Conservation (phyloP, 2,888 invertebrate genomes). For the Patella pellucida region DNA sequence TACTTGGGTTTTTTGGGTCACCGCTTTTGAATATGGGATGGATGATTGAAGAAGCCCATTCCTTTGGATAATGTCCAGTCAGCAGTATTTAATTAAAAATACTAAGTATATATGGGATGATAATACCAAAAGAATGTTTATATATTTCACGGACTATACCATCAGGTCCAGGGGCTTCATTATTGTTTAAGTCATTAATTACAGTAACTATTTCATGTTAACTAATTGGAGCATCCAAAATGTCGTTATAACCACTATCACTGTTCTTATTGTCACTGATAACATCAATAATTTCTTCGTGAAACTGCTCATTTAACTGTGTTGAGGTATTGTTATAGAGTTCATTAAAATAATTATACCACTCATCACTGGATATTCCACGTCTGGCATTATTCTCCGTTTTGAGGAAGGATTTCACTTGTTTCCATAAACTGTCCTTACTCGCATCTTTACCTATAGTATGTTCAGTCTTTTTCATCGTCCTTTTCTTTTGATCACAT, state of each 20-base stretch:
- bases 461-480: not conserved
- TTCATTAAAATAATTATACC: not conserved
- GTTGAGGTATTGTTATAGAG: not conserved
- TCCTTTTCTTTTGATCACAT: not conserved
- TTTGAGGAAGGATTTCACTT: not conserved
- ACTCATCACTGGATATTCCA: not conserved
- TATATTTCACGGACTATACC: conserved; percentile 23
- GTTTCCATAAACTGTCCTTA: not conserved
- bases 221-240: not conserved
- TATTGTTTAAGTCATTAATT: not conserved
- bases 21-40: conserved; percentile 8
- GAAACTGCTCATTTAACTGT: not conserved
- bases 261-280: not conserved
- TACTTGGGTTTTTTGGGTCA: not conserved
- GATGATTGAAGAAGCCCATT: not conserved
- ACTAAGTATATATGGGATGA: conserved; percentile 9
- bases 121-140: conserved; percentile 8
- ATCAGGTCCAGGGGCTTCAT: conserved; percentile 12
- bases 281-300: not conserved
- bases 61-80: conserved; percentile 9
- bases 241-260: not conserved
- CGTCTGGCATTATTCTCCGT: not conserved
- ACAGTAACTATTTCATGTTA: not conserved
- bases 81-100: conserved; percentile 4
- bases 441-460: not conserved